Percentiles rank a stretch among this genome's conserved stretches.
phyloP scores from a whole-genome alignment of 2,888 invertebrate genomes.

The Aromia moschata region DNA sequence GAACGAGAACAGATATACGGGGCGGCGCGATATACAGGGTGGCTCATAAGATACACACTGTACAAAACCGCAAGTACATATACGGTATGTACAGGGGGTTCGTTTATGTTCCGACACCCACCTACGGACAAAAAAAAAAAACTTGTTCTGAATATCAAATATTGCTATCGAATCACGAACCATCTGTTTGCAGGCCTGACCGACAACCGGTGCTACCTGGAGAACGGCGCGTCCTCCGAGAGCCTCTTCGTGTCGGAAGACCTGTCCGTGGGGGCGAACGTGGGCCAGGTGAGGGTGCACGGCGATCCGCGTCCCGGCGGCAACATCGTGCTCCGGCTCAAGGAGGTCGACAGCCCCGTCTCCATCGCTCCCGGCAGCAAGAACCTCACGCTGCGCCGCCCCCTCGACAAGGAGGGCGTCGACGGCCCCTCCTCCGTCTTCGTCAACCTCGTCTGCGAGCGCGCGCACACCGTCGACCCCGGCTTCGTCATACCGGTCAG shows the following conservation, averaged over 20 bases:
- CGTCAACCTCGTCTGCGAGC: constrained; percentile 86
- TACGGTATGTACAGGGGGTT: too few relatives aligned
- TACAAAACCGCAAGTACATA: too few relatives aligned
- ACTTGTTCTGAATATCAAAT: too few relatives aligned
- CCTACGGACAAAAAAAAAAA: too few relatives aligned
- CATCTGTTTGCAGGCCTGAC: too few relatives aligned
- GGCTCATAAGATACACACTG: too few relatives aligned
- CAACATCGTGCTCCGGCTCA: constrained; percentile 80
- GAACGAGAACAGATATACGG: too few relatives aligned
- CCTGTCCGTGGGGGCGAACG: constrained; percentile 78
- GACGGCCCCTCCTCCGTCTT: constrained; percentile 86
- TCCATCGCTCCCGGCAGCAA: constrained; percentile 80
- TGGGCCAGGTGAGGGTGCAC: constrained; percentile 82
- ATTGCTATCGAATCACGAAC: too few relatives aligned
- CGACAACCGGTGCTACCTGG: constrained; percentile 89
- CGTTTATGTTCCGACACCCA: too few relatives aligned
- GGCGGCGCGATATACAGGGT: too few relatives aligned
- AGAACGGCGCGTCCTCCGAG: constrained; percentile 90
- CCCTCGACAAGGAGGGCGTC: constrained; percentile 85
- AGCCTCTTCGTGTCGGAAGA: constrained; percentile 92
- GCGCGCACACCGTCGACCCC: constrained; percentile 70
- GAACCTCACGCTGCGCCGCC: constrained; percentile 79
- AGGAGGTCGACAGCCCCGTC: constrained; percentile 83
- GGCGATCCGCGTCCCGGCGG: constrained; percentile 82
- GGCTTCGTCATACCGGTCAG: constrained; percentile 84